Evolutionary conservation across 2,797 vertebrate genomes (phyloP).

Genomic region (Mus minutoides): DNA sequence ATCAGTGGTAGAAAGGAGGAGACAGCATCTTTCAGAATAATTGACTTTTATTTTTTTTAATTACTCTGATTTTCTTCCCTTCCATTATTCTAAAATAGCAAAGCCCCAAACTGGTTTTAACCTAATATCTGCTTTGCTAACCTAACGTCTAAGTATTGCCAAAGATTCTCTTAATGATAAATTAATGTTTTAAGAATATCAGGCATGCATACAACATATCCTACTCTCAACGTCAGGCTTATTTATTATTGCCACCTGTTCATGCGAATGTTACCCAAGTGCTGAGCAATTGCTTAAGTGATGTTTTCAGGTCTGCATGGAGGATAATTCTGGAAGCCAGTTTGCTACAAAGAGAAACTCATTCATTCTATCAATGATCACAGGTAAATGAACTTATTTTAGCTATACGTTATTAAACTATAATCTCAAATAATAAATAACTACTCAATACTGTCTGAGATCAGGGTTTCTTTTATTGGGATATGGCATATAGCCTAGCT

Average conservation of each 20-base stretch:
- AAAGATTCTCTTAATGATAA: not conserved
- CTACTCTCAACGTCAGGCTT: conserved; percentile 8
- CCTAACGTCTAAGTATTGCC: not conserved
- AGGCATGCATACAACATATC: not conserved
- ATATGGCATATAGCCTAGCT: not conserved
- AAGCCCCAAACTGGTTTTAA: conserved; percentile 34
- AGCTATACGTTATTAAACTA: conserved; percentile 11
- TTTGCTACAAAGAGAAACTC: conserved; percentile 46
- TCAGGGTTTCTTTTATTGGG: conserved; percentile 17
- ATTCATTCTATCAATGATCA: conserved; percentile 23
- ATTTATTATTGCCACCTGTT: conserved; percentile 68
- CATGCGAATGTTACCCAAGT: conserved; percentile 44
- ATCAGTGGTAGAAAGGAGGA: not conserved
- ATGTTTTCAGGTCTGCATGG: conserved; percentile 45
- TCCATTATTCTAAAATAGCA: conserved; percentile 34
- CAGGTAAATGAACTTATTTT: conserved; percentile 39
- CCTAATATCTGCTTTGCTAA: conserved; percentile 7
- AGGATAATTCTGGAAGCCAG: conserved; percentile 58
- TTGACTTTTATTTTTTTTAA: conserved; percentile 7
- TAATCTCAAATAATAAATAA: conserved; percentile 12
- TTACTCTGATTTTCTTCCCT: not conserved
- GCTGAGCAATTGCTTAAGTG: conserved; percentile 60
- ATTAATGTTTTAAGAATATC: not conserved
- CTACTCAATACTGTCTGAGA: not conserved
- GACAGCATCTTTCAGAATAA: not conserved